These are phyloP conservation scores for Iguana delicatissima DNA, from an alignment of 2,797 vertebrate species.

Conservation along the genomic window DNA sequence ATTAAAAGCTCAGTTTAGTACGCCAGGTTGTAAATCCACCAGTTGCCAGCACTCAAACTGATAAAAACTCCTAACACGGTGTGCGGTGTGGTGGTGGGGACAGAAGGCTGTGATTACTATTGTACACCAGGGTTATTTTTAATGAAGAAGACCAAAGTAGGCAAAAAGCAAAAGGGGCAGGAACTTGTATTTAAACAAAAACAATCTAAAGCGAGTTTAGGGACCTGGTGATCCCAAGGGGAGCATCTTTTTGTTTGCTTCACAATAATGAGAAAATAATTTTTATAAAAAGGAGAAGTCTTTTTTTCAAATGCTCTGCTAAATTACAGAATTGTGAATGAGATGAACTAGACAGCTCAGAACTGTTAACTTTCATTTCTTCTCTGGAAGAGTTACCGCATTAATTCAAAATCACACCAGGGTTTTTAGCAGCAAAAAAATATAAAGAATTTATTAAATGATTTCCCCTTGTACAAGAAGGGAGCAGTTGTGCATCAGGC, in stretches of 20 bases:
- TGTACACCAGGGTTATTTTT: conserved; percentile 62
- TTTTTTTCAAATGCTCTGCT: background rate
- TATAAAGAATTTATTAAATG: no score
- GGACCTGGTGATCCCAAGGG: conserved; percentile 20
- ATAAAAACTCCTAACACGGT: conserved; percentile 37
- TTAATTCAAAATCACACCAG: no score
- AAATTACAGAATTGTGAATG: conserved; percentile 38
- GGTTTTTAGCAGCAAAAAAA: no score
- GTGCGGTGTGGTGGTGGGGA: background rate
- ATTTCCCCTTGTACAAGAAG: no score
- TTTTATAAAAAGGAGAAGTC: conserved; percentile 35
- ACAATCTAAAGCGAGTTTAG: conserved; percentile 48
- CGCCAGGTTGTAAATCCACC: conserved; percentile 29
- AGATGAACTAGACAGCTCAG: background rate
- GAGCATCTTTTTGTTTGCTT: conserved; percentile 40
- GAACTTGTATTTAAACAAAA: conserved; percentile 64
- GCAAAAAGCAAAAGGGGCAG: conserved; percentile 48
- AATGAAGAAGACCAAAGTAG: conserved; percentile 63
- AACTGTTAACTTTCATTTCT: background rate
- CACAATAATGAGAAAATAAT: conserved; percentile 37
- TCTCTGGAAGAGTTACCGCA: no score
- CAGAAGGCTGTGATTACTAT: conserved; percentile 55
- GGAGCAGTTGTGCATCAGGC: no score
- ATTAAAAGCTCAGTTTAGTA: conserved; percentile 46
- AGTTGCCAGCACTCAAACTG: conserved; percentile 15